phyloP scores from a whole-genome alignment of 2,888 invertebrate species.

The Scrobipalpa costella region DNA sequence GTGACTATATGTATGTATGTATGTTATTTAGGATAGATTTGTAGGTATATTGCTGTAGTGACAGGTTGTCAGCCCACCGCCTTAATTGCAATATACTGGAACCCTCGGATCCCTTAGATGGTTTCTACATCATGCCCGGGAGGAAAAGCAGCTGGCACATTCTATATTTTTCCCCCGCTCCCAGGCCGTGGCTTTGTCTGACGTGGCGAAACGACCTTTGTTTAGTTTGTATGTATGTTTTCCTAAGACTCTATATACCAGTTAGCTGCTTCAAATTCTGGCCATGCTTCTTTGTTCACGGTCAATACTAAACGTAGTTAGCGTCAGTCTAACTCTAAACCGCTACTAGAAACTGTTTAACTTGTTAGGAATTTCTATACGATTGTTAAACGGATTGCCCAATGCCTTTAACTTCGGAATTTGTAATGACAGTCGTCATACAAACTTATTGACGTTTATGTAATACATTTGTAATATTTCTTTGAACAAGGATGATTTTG shows the following conservation, averaged over 20 bases:
- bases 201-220: no score
- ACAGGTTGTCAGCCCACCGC: no score
- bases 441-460: neutral
- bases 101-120: no score
- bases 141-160: no score
- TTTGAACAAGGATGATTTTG: no score
- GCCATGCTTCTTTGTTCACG: slow-evolving; percentile 1
- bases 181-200: neutral
- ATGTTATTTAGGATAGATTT: no score
- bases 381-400: slow-evolving; percentile 1
- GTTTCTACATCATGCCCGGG: no score
- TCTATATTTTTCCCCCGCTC: neutral
- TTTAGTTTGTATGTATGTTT: neutral
- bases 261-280: neutral
- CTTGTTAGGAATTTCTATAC: neutral
- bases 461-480: neutral
- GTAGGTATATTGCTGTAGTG: no score
- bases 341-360: neutral
- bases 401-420: neutral
- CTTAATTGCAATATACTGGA: no score
- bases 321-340: no score
- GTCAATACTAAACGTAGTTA: slow-evolving; percentile 19
- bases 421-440: neutral
- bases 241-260: neutral
- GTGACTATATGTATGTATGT: no score